A percentile compares a stretch with the other conserved stretches of the same genome.
Conservation (phyloP, 2,888 invertebrate species). For the Lasioglossum lativentre region DNA sequence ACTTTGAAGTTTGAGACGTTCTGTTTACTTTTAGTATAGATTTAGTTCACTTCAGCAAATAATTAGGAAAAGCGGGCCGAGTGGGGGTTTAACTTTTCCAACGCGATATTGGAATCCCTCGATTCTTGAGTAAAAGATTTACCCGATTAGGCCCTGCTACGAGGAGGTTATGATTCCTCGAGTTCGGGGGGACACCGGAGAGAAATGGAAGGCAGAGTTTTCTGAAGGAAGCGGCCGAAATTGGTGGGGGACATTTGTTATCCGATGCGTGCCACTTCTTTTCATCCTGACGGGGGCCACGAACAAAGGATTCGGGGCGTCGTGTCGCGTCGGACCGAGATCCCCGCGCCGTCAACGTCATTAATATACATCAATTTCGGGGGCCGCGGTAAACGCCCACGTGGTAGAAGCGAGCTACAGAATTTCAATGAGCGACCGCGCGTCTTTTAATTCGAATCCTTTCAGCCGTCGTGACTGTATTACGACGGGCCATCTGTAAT, state of each 20-base stretch:
- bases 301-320: constrained; percentile 37
- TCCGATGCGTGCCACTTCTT: constrained; percentile 22
- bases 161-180: too few species aligned
- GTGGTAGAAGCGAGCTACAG: constrained; percentile 51
- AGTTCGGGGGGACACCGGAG: neutral
- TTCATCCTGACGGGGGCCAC: constrained; percentile 41
- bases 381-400: constrained; percentile 49
- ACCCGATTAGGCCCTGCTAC: too few species aligned
- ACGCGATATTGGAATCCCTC: too few species aligned
- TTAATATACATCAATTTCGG: constrained; percentile 74
- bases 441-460: constrained; percentile 24
- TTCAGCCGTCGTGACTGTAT: neutral
- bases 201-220: neutral
- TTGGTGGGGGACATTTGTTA: constrained; percentile 68
- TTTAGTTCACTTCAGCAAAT: too few species aligned
- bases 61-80: too few species aligned
- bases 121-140: too few species aligned
- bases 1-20: too few species aligned
- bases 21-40: too few species aligned
- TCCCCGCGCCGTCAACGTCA: constrained; percentile 51
- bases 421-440: constrained; percentile 56
- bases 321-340: neutral
- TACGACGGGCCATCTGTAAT: neutral
- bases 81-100: too few species aligned
- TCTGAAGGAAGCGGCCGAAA: constrained; percentile 22